A percentile compares a stretch with the other conserved stretches of the same genome.
Evolutionary conservation across 2,888 invertebrate species (phyloP).

Genomic region (Folsomia manolachei): DNA sequence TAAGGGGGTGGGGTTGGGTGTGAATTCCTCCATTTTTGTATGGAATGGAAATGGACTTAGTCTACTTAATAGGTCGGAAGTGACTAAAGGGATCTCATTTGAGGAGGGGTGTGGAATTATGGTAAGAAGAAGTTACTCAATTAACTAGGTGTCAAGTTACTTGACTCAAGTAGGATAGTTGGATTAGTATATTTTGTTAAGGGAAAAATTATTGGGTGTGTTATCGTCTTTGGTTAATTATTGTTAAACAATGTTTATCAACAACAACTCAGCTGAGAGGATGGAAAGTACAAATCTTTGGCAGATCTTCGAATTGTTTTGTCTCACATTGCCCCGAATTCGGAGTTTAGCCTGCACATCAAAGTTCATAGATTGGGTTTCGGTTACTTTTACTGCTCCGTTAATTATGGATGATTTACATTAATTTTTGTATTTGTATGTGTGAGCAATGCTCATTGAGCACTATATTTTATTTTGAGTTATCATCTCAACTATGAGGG

Average conservation of each 20-base stretch:
- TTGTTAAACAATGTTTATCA: too few species aligned
- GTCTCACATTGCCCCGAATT: background rate
- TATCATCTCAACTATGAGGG: background rate
- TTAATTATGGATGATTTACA: too few species aligned
- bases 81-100: conserved; percentile 19
- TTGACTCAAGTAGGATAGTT: background rate
- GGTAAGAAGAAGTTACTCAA: too few species aligned
- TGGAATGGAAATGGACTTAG: conserved; percentile 12
- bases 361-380: background rate
- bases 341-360: too few species aligned
- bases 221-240: too few species aligned
- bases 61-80: conserved; percentile 2
- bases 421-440: background rate
- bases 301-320: background rate
- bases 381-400: background rate
- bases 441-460: too few species aligned
- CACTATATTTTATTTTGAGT: too few species aligned
- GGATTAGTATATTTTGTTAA: background rate
- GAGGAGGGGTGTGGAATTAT: conserved; percentile 18
- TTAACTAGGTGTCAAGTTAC: too few species aligned
- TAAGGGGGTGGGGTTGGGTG: background rate
- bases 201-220: too few species aligned
- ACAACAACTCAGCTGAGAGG: too few species aligned
- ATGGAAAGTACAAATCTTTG: background rate
- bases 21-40: background rate